These are phyloP conservation scores for Drosophila villosipedis DNA, from an alignment of 2,888 invertebrate species.

Conservation along the genomic window DNA sequence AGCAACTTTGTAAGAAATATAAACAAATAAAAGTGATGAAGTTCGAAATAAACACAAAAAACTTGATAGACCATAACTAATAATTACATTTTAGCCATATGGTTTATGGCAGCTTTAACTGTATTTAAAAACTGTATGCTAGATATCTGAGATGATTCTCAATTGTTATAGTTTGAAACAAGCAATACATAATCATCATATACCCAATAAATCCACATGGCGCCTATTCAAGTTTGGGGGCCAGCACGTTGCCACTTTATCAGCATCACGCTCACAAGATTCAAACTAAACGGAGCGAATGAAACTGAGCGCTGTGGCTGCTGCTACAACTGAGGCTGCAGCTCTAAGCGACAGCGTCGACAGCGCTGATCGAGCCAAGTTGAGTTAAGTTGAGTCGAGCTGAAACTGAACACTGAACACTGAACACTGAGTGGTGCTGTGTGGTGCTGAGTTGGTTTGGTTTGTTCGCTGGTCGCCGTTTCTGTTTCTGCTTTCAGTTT, in stretches of 20 bases:
- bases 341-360: constrained; percentile 28
- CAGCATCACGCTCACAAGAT: constrained; percentile 76
- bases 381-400: constrained; percentile 32
- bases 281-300: constrained; percentile 49
- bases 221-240: constrained; percentile 55
- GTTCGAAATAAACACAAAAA: not conserved
- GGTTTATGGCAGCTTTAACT: not conserved
- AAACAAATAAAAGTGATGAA: constrained; percentile 14
- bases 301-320: constrained; percentile 26
- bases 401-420: constrained; percentile 26
- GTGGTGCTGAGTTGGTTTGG: constrained; percentile 49
- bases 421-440: constrained; percentile 26
- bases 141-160: constrained; percentile 19
- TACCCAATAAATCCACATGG: constrained; percentile 22
- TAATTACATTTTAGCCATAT: not conserved
- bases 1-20: constrained; percentile 47
- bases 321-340: constrained; percentile 12
- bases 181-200: constrained; percentile 21
- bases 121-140: not conserved
- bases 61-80: not conserved
- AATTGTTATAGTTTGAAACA: constrained; percentile 9
- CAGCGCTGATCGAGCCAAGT: constrained; percentile 32
- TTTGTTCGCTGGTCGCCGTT: constrained; percentile 55
- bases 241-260: constrained; percentile 75
- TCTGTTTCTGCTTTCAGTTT: constrained; percentile 85